These are phyloP conservation scores for Thymelicus lineola DNA, from an alignment of 2,888 invertebrate species.

Conservation along the genomic window DNA sequence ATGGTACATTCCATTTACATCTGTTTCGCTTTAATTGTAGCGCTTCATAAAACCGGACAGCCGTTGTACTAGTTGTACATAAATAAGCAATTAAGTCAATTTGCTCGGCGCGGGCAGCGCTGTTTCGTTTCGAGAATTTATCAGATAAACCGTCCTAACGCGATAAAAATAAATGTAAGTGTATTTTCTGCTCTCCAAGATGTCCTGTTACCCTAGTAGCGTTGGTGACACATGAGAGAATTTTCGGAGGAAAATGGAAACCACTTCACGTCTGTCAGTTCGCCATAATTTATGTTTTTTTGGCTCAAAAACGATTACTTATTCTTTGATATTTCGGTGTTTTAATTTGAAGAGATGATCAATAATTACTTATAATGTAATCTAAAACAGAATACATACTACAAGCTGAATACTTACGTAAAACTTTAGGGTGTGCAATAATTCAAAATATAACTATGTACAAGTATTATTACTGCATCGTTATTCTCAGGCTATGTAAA, in stretches of 20 bases:
- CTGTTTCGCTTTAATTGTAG: slow-evolving; percentile 33
- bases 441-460: too few relatives aligned
- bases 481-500: too few relatives aligned
- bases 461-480: too few relatives aligned
- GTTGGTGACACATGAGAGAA: slow-evolving; percentile 4
- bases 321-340: too few relatives aligned
- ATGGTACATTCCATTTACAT: slow-evolving; percentile 32
- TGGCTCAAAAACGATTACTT: neutral
- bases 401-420: too few relatives aligned
- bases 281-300: neutral
- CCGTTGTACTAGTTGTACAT: slow-evolving; percentile 46
- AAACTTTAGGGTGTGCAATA: too few relatives aligned
- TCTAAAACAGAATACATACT: too few relatives aligned
- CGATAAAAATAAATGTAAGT: slow-evolving; percentile 63
- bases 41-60: slow-evolving; percentile 37
- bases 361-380: too few relatives aligned
- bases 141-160: slow-evolving; percentile 65
- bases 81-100: slow-evolving; percentile 63
- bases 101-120: slow-evolving; percentile 55
- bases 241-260: slow-evolving; percentile 6
- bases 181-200: slow-evolving; percentile 55
- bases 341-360: too few relatives aligned
- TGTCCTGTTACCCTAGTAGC: slow-evolving; percentile 13
- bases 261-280: neutral
- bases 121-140: slow-evolving; percentile 65